Evolutionary conservation across 1,140 invertebrate genomes (phyloP), one percentile per base, ranked within the genome.

Genomic region (Psilanteris sp.): DNA sequence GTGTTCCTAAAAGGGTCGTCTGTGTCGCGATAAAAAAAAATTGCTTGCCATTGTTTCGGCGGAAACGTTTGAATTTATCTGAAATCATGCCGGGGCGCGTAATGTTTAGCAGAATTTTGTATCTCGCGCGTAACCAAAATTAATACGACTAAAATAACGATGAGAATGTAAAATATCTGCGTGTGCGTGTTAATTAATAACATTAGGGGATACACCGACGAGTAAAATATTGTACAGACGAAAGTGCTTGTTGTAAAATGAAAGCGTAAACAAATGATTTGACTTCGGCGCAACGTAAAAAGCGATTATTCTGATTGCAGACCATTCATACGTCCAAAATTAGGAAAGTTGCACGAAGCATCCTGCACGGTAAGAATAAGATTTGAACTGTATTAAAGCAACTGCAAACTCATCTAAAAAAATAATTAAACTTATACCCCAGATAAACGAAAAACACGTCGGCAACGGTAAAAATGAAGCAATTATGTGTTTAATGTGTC

Each of bases 321-420:
- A 72, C 95, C 95, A 2, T 97, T 97, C 86, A 94, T 96, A 34
- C 90, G 96, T 81, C 96, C 97, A 7, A 96, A 97, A 87, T 91
- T 98, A 71, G 96, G 96, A 72, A 98, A 98, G 90, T 89, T 98
- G 39, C 97, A 98, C 88, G 98, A 99, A 89, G 95, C 97, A 13
- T 95, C 96, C 39, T 98, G 97, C 90, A 95, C 96, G 94, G 97
- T 99, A 91, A 93, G 93, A 61, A 37, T 67, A 48, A 68, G 52
- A 26, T 27, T 14, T 75, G 14, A 57, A 68, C 18, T 43, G 36
- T 13, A 41, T 43, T 20, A n/a, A 37, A 24, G n/a, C 22, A 54
- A 22, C 22, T 46, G 16, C 27, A 48, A 26, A 62, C n/a, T 29
- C 26, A 16, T 41, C 18, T 64, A 52, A 55, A 67, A 55, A 36